phyloP scores from a whole-genome alignment of 2,113 vertebrate species.

The Otus sunia region DNA sequence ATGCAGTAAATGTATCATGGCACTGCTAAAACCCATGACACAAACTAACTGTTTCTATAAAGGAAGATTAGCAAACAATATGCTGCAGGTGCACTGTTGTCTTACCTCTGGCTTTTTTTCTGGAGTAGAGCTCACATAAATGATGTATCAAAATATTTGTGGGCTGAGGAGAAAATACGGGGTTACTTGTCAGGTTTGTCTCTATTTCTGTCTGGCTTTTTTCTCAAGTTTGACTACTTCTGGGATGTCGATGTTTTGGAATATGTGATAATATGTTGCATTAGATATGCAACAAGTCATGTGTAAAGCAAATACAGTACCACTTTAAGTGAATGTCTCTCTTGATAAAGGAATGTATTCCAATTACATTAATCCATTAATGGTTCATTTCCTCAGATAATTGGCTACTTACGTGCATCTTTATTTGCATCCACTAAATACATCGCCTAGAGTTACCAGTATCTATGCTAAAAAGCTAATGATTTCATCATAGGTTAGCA shows the following conservation, averaged over 20 bases:
- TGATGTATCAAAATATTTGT: slow-evolving; percentile 10
- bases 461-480: slow-evolving; percentile 25
- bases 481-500: slow-evolving; percentile 36
- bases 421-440: slow-evolving; percentile 57
- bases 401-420: slow-evolving; percentile 61
- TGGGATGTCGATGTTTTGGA: not conserved
- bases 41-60: not conserved
- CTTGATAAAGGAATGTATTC: slow-evolving; percentile 60
- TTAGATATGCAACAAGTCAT: slow-evolving; percentile 55
- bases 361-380: slow-evolving; percentile 67
- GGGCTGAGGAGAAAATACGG: not conserved
- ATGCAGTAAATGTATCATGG: not conserved
- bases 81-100: not conserved
- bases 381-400: slow-evolving; percentile 70
- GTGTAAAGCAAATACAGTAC: slow-evolving; percentile 46
- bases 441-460: slow-evolving; percentile 44
- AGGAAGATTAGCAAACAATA: not conserved
- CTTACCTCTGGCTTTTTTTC: not conserved
- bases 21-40: not conserved
- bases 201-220: not conserved
- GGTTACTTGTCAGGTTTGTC: not conserved
- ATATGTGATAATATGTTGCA: slow-evolving; percentile 15
- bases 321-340: slow-evolving; percentile 48
- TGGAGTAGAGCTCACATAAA: not conserved
- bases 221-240: not conserved